Base-by-base conservation (phyloP, 1,140 invertebrate genomes). In the Microplitis demolitor region DNA sequence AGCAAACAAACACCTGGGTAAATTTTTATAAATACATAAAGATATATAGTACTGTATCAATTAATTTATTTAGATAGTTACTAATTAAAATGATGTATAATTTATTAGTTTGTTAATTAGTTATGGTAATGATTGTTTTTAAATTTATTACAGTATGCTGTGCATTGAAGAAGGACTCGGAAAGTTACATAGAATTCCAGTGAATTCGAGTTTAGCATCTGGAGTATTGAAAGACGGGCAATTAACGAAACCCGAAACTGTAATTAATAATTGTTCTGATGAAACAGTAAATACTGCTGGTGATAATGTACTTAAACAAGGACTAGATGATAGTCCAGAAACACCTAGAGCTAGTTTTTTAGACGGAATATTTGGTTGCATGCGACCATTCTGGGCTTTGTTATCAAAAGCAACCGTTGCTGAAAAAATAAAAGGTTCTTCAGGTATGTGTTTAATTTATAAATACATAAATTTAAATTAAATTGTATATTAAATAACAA, bases 311-410 rank as follows among this genome's bases (percentile, higher is more conserved):
- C 83, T 79, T 35, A 86, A 86, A 76, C 84, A 82, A 31, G 77
- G 77, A 56, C 78, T 80, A n/a, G 83, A 74, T 3, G 81, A 80
- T 31, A 58, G 56, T 58, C 68, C 84, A 11, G 89, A 90, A 68
- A 87, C 89, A 64, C 88, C 90, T 63, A 88, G 89, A 37, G 88
- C 88, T 61, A 91, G 91, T 45, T 95, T 93, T 92, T 91, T 95
- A 75, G 93, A 94, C 75, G 94, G 94, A 0, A 89, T 97, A 56
- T 88, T 96, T 66, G 95, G 95, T 3, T 97, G 96, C 82, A 90
- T 97, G 77, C 89, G 93, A 75, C 95, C 96, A 0, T 92, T 97
- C 4, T 91, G 94, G 87, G 93, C 91, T 16, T 93, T 96, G 74
- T 92, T 97, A 33, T 94, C 94, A 31, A 96, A 96, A 85, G 91